phyloP scores from a whole-genome alignment of 2,797 vertebrate species.

The Poecilia picta region DNA sequence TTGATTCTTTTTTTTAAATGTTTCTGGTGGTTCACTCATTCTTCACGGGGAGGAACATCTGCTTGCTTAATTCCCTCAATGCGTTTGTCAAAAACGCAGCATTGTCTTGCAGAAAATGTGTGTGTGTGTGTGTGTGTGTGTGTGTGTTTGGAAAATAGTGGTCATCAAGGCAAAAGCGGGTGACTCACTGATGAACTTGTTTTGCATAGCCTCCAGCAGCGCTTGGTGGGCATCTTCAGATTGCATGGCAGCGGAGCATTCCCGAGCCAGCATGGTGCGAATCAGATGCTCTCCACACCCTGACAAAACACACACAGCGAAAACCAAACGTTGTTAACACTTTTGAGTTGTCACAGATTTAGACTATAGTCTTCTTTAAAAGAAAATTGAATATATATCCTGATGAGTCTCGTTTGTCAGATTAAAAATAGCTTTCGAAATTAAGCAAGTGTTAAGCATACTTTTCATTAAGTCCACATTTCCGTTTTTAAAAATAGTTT shows the following conservation, averaged over 20 bases:
- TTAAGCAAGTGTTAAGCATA: too few relatives aligned
- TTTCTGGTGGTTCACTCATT: constrained; percentile 59
- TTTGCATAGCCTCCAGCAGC: constrained; percentile 99
- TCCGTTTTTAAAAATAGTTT: too few relatives aligned
- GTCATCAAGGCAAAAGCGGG: constrained; percentile 24
- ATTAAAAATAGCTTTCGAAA: too few relatives aligned
- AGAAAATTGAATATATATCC: too few relatives aligned
- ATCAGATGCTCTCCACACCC: constrained; percentile 99
- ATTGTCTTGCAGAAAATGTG: constrained; percentile 38
- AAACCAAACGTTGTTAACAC: constrained; percentile 6
- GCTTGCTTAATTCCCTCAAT: constrained; percentile 49
- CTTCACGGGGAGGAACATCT: constrained; percentile 54
- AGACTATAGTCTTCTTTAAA: not conserved
- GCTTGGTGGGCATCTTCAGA: constrained; percentile 97
- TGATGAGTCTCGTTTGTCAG: too few relatives aligned
- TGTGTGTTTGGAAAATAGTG: constrained; percentile 30
- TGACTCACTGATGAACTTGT: constrained; percentile 97
- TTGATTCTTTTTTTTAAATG: constrained; percentile 50
- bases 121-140: constrained; percentile 2
- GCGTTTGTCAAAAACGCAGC: constrained; percentile 45
- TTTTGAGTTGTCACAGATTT: constrained; percentile 10
- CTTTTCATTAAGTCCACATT: too few relatives aligned
- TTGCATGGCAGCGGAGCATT: constrained; percentile 96
- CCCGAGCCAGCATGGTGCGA: constrained; percentile 96
- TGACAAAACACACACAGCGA: constrained; percentile 67